Evolutionary conservation across 2,888 invertebrate genomes (phyloP).

Genomic region (Conops quadrifasciatus): DNA sequence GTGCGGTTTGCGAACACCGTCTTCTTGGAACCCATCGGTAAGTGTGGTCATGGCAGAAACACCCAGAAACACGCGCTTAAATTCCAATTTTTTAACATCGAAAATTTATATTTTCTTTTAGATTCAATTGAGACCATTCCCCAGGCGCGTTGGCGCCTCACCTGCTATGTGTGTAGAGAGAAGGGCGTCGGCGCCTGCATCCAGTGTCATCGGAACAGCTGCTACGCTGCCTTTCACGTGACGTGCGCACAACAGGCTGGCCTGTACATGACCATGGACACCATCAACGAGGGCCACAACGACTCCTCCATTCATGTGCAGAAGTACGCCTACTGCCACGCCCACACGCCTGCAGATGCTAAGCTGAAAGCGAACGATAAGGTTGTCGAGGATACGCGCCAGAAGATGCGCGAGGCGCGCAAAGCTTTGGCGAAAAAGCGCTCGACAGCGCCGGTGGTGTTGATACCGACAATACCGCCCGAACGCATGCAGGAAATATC

Average conservation of each 20-base stretch:
- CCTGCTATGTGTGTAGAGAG: conserved; percentile 96
- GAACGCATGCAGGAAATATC: conserved; percentile 89
- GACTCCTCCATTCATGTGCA: conserved; percentile 84
- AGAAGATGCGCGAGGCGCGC: conserved; percentile 87
- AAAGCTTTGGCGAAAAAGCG: conserved; percentile 89
- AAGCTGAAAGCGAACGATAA: conserved; percentile 65
- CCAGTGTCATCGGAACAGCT: conserved; percentile 95
- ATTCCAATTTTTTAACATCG: too few relatives aligned
- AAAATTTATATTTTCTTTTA: too few relatives aligned
- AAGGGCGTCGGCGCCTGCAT: conserved; percentile 95
- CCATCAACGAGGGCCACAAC: conserved; percentile 73
- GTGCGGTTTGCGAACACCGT: conserved; percentile 97
- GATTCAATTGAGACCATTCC: conserved; percentile 97
- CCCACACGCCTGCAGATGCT: conserved; percentile 75
- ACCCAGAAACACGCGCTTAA: too few relatives aligned
- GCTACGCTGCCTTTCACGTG: conserved; percentile 98
- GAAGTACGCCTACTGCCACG: conserved; percentile 95
- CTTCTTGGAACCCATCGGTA: conserved; percentile 93
- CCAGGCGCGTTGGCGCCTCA: conserved; percentile 93
- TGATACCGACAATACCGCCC: conserved; percentile 92
- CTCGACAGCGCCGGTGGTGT: conserved; percentile 87
- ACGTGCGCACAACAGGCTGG: conserved; percentile 97
- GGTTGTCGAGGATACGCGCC: conserved; percentile 72
- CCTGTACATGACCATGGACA: conserved; percentile 96
- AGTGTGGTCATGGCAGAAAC: conserved; percentile 52